A percentile compares a stretch with the other conserved stretches of the same genome.
These are phyloP conservation scores for Beris morrisii DNA, from an alignment of 2,888 invertebrate species.

Conservation along the genomic window DNA sequence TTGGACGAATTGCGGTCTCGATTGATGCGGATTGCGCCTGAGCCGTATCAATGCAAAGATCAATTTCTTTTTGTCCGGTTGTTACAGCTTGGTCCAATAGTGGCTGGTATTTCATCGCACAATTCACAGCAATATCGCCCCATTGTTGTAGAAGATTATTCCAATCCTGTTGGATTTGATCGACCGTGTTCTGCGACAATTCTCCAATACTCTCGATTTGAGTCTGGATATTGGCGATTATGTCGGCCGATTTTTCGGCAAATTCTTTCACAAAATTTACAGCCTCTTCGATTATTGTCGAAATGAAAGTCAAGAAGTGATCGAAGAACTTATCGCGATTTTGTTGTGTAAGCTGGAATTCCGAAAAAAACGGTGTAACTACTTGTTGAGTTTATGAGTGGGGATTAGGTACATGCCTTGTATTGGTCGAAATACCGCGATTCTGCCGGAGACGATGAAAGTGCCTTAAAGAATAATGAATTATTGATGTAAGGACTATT, in stretches of 20 bases:
- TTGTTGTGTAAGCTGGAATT: constrained; percentile 7
- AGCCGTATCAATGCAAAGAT: constrained; percentile 17
- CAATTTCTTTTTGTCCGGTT: background rate
- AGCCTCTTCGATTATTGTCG: constrained; percentile 17
- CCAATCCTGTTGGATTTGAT: constrained; percentile 8
- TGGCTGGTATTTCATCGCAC: background rate
- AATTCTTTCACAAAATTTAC: constrained; percentile 11
- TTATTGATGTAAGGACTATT: background rate
- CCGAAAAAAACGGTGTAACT: background rate
- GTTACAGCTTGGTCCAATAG: background rate
- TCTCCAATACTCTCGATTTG: constrained; percentile 2
- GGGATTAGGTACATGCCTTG: constrained; percentile 3
- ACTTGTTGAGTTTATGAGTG: background rate
- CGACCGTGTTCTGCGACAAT: background rate
- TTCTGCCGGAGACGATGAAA: background rate
- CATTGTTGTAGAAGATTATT: constrained; percentile 3
- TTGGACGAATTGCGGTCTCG: background rate
- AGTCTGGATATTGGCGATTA: constrained; percentile 7
- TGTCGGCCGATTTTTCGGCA: constrained; percentile 12
- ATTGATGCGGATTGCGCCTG: background rate
- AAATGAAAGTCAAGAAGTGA: constrained; percentile 7
- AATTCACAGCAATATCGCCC: constrained; percentile 7
- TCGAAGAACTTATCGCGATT: constrained; percentile 3
- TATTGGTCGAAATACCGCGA: constrained; percentile 13
- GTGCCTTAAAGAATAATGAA: background rate